Conservation (phyloP, 2,113 vertebrate genomes). For the chimpanzee (Pan troglodytes) region NHGRI_mPanTro3-v2.1_pri NC_072413.2:96520501-96521000, state of each 20-base stretch:
- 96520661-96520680: slow-evolving; percentile 35
- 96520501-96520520: too few species aligned
- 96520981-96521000: neutral
- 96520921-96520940: neutral
- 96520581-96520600: neutral
- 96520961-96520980: neutral
- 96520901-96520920: rapidly evolving
- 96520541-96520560: neutral
- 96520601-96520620: slow-evolving; percentile 45
- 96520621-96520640: slow-evolving; percentile 43
- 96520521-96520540: rapidly evolving
- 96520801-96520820: too few species aligned
- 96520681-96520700: neutral
- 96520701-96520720: neutral
- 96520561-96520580: neutral
- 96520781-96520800: neutral
- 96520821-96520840: neutral
- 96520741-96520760: neutral
- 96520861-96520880: rapidly evolving
- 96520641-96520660: slow-evolving; percentile 17
- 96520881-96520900: too few species aligned
- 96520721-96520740: neutral
- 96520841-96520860: neutral
- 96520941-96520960: neutral
- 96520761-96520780: neutral